Evolutionary conservation across 1,140 invertebrate genomes (phyloP), one percentile per base, ranked within the genome.

Genomic region (Arion vulgaris): DNA sequence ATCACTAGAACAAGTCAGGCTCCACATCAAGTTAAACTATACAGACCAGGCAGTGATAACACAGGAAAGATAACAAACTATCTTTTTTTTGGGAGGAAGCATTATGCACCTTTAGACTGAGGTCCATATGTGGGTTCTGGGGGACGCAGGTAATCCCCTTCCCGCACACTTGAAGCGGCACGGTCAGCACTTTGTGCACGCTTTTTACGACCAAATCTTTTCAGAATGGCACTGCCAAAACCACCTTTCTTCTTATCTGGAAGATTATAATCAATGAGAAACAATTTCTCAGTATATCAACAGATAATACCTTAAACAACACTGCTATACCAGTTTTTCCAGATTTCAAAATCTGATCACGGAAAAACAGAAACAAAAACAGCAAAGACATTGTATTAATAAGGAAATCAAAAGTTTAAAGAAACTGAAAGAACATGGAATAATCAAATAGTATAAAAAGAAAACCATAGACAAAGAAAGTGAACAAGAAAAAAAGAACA

Each of bases 181-280:
- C 88, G 84, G 71, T 89, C 88, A 28, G 88, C 88, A 84, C 88
- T 89, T 73, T 86, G 87, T 32, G 88, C 87, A 34, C 88, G 86
- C 77, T 87, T 87, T 81, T 89, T 89, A 68, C 88, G 86, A 81
- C 86, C 85, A 85, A 89, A 89, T 68, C 83, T 82, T 83, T 89
- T 89, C 83, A 85, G 84, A 57, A 88, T 81, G 73, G 84, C 84
- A 38, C 81, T 76, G 32, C 85, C 87, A 62, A 89, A 85, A 72
- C 87, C 86, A 51, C 84, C 69, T 81, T 89, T 89, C 86, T 89
- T 89, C 84, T 88, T 88, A 73, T 89, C 88, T 89, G 86, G 84
- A 87, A 83, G 79, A 51, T 51, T 79, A 51, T 41, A 49, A 41
- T 83, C 38, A 71, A 68, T 62, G 81, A n/a, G 66, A 41, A 79